Conservation (phyloP, 1,140 invertebrate genomes). For the Leptonema lineaticorne region DNA sequence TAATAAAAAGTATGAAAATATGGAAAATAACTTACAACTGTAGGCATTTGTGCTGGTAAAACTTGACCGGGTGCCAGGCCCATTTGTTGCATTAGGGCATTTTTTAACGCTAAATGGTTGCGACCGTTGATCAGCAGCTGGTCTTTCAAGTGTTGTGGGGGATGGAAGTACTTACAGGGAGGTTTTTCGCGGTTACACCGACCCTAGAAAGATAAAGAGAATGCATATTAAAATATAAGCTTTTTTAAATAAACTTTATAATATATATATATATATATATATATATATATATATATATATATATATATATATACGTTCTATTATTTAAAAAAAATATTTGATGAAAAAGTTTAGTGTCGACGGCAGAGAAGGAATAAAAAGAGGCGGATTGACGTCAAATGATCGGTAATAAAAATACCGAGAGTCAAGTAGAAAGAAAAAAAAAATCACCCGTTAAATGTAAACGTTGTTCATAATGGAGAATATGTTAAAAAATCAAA, state of each 20-base stretch:
- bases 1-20: not conserved
- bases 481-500: too few relatives aligned
- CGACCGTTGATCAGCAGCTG: constrained; percentile 99
- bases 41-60: constrained; percentile 85
- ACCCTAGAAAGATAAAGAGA: constrained; percentile 71
- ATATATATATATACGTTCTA: too few relatives aligned
- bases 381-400: too few relatives aligned
- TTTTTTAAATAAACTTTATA: not conserved
- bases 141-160: constrained; percentile 98
- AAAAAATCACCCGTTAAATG: too few relatives aligned
- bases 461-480: too few relatives aligned
- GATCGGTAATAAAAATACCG: too few relatives aligned
- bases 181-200: constrained; percentile 99
- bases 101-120: constrained; percentile 98
- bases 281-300: not conserved
- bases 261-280: not conserved
- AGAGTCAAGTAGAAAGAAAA: too few relatives aligned
- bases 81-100: constrained; percentile 95
- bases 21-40: constrained; percentile 87
- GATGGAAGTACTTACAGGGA: constrained; percentile 99
- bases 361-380: too few relatives aligned
- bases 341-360: too few relatives aligned
- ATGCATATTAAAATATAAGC: constrained; percentile 17
- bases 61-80: constrained; percentile 85
- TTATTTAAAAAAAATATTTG: not conserved